Conservation (phyloP, 2,113 vertebrate genomes). For the Cacatua alba region DNA sequence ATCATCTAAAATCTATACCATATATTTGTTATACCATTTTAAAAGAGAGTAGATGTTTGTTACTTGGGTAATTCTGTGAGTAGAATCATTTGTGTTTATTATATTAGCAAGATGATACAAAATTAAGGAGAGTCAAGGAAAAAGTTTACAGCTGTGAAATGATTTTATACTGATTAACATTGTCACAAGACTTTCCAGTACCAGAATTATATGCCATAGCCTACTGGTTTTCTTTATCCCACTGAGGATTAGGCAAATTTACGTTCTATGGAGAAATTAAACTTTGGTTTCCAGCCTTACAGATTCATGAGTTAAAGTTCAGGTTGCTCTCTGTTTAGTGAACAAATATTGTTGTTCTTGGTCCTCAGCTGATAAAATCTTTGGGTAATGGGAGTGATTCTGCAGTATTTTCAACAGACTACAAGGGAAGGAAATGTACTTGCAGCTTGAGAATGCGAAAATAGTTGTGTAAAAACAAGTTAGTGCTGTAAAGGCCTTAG, state of each 20-base stretch:
- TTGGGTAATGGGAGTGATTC: background rate
- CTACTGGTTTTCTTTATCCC: background rate
- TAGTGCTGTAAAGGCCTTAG: background rate
- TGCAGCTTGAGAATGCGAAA: background rate
- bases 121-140: background rate
- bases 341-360: background rate
- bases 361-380: background rate
- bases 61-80: background rate
- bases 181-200: background rate
- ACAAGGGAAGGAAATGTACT: background rate
- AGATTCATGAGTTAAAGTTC: background rate
- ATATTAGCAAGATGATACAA: background rate
- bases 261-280: background rate
- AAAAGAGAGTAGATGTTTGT: background rate
- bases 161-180: background rate
- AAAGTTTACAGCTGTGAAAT: background rate
- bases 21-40: constrained; percentile 38
- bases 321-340: background rate
- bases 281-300: background rate
- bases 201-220: background rate
- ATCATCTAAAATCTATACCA: background rate
- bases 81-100: constrained; percentile 29
- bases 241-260: background rate
- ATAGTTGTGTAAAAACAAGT: background rate
- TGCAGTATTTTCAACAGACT: background rate